Percentiles rank a stretch among this genome's conserved stretches.
These are phyloP conservation scores for Euleptes europaea DNA, from an alignment of 2,113 vertebrate genomes.

Conservation along the genomic window DNA sequence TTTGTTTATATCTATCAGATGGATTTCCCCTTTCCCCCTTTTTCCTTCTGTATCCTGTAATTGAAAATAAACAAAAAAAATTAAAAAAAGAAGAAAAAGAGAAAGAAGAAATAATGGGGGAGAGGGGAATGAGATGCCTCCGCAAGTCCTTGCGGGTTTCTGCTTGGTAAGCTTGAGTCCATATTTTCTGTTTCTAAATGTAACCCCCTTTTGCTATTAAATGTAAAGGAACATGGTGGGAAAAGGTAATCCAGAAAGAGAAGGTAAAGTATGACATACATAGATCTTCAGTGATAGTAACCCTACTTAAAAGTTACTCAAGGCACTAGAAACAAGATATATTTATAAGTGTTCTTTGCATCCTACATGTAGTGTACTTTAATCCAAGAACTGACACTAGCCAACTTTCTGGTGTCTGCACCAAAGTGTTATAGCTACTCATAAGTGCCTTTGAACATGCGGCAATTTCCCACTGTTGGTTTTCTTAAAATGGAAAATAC, in stretches of 20 bases:
- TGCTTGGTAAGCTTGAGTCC: neutral
- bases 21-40: too few relatives aligned
- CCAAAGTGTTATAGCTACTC: neutral
- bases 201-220: neutral
- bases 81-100: too few relatives aligned
- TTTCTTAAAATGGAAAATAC: neutral
- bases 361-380: neutral
- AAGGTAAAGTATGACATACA: neutral
- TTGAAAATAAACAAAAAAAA: too few relatives aligned
- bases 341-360: neutral
- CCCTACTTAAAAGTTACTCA: neutral
- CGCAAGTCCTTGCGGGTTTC: too few relatives aligned
- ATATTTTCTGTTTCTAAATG: neutral
- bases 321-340: neutral
- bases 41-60: too few relatives aligned
- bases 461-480: neutral
- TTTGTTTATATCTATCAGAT: too few relatives aligned
- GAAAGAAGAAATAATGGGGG: too few relatives aligned
- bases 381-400: neutral
- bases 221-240: neutral
- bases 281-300: neutral
- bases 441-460: neutral
- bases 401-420: neutral
- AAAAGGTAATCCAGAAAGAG: neutral
- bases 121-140: too few relatives aligned